Evolutionary conservation across 1,140 invertebrate genomes (phyloP).

Genomic region (Globodera ellingtonae): DNA sequence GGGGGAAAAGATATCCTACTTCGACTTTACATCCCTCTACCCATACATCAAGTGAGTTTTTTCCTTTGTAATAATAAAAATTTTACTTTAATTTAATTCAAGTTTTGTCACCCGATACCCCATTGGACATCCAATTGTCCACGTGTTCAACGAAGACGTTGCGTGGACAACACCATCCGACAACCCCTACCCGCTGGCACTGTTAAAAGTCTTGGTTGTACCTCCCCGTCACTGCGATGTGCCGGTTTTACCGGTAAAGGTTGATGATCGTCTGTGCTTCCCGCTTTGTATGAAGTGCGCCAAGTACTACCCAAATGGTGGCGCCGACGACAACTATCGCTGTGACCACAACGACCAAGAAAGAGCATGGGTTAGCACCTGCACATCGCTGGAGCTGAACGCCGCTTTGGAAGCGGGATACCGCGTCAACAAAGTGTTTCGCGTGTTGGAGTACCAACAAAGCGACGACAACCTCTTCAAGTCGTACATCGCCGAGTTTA

Average conservation of each 20-base stretch:
- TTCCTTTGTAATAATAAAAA: no score
- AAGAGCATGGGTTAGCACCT: neutral
- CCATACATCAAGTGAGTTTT: neutral
- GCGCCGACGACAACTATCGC: neutral
- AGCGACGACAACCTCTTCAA: neutral
- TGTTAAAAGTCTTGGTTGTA: neutral
- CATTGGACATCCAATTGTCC: neutral
- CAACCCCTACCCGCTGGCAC: constrained; percentile 7
- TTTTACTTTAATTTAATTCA: neutral
- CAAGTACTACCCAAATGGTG: neutral
- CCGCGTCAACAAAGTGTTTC: neutral
- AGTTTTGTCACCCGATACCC: constrained; percentile 8
- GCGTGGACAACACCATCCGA: neutral
- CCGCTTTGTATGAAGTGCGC: constrained; percentile 6
- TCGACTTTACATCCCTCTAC: constrained; percentile 7
- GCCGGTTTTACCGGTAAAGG: constrained; percentile 3
- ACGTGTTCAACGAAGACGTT: constrained; percentile 5
- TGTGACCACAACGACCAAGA: constrained; percentile 6
- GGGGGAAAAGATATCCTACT: constrained; percentile 14
- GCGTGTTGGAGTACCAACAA: neutral
- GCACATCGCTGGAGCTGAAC: constrained; percentile 4
- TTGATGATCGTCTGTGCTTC: neutral
- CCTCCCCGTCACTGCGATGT: neutral
- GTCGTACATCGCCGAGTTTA: neutral
- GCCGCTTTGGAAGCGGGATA: constrained; percentile 12